A percentile compares a stretch with the other conserved stretches of the same genome.
phyloP scores from a whole-genome alignment of 2,888 invertebrate genomes.

The Xanthorhoe designata region DNA sequence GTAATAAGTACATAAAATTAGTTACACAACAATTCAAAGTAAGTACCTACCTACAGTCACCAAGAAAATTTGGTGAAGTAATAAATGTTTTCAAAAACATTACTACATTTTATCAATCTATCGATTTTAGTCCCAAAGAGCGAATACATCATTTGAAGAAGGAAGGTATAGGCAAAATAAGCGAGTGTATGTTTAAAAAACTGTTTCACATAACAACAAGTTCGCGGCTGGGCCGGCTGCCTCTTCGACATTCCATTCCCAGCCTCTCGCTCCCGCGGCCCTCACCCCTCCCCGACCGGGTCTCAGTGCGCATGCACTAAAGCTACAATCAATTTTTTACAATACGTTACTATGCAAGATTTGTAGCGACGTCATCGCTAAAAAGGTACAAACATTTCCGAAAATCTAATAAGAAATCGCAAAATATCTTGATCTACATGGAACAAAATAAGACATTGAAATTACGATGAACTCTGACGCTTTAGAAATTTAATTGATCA shows the following conservation, averaged over 20 bases:
- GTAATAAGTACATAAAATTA: neutral
- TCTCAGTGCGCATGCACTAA: slow-evolving; percentile 80
- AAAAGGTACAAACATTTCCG: neutral
- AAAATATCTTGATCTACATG: neutral
- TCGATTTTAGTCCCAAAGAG: neutral
- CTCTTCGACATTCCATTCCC: slow-evolving; percentile 82
- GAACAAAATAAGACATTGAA: too few species aligned
- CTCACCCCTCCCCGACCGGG: slow-evolving; percentile 55
- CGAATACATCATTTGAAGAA: neutral
- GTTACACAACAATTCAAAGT: slow-evolving; percentile 2
- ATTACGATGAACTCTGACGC: too few species aligned
- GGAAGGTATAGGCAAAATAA: slow-evolving; percentile 41
- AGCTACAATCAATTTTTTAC: slow-evolving; percentile 68
- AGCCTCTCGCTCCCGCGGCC: slow-evolving; percentile 62
- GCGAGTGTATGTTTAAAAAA: slow-evolving; percentile 66
- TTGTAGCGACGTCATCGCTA: slow-evolving; percentile 30
- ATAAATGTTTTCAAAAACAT: neutral
- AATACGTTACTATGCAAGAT: slow-evolving; percentile 22
- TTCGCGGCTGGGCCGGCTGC: slow-evolving; percentile 71
- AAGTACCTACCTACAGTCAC: too few species aligned
- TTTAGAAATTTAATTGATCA: too few species aligned
- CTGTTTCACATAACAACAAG: slow-evolving; percentile 82
- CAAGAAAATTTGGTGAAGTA: slow-evolving; percentile 1
- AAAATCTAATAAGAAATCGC: neutral
- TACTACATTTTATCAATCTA: neutral